phyloP scores from a whole-genome alignment of 2,888 invertebrate species.

The Mellilla xanthometata region DNA sequence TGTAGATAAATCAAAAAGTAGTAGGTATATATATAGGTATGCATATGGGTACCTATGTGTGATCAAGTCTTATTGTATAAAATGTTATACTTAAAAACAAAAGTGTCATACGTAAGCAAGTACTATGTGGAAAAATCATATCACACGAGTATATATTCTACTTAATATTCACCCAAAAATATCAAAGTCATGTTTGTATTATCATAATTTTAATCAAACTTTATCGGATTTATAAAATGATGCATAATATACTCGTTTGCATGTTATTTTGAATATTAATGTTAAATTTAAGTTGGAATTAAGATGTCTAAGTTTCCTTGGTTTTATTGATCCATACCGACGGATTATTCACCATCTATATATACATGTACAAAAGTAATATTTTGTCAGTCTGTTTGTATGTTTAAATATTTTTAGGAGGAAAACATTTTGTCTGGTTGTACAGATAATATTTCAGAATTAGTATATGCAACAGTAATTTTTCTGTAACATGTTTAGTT shows the following conservation, averaged over 20 bases:
- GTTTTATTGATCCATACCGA: constrained; percentile 3
- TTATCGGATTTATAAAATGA: constrained; percentile 2
- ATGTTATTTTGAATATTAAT: constrained; percentile 1
- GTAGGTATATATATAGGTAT: too few species aligned
- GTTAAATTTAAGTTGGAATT: constrained; percentile 2
- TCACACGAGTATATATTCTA: neutral
- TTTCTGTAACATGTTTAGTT: too few species aligned
- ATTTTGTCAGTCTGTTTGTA: neutral
- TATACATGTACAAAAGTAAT: neutral
- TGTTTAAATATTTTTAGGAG: neutral
- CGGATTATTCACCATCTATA: neutral
- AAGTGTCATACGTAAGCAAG: too few species aligned
- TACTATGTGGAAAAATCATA: too few species aligned
- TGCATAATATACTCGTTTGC: constrained; percentile 1
- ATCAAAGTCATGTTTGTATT: constrained; percentile 4
- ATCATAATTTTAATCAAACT: constrained; percentile 4
- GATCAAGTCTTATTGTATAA: too few species aligned
- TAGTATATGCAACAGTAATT: too few species aligned
- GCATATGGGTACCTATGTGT: too few species aligned
- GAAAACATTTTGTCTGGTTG: too few species aligned
- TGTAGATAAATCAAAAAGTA: too few species aligned
- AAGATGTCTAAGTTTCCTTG: constrained; percentile 1
- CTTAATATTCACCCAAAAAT: neutral
- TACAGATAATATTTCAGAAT: too few species aligned
- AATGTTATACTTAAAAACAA: too few species aligned